Conservation (phyloP, 1,140 invertebrate species). For the Hylyphantes graminicola region DNA sequence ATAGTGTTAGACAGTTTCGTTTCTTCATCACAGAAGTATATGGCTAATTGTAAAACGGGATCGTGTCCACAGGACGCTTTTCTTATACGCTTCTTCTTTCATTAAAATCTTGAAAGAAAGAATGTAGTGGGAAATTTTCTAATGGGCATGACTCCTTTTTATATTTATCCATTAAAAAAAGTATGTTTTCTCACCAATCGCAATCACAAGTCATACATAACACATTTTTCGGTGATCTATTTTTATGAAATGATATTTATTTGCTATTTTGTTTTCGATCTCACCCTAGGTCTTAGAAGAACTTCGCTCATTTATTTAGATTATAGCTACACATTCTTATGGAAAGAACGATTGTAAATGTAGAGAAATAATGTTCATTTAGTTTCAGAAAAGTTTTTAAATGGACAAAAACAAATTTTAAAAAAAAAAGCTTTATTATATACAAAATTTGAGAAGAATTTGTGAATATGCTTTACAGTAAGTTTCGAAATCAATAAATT, state of each 20-base stretch:
- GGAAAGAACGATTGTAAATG: conserved; percentile 17
- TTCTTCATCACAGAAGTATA: conserved; percentile 55
- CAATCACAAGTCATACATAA: conserved; percentile 48
- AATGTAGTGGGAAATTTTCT: no score
- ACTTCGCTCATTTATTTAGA: conserved; percentile 55
- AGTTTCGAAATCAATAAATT: no score
- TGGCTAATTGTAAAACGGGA: not conserved
- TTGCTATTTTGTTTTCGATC: conserved; percentile 6
- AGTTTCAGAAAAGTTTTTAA: not conserved
- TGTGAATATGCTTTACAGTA: no score
- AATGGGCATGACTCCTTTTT: no score
- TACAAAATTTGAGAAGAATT: no score
- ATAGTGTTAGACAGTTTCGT: conserved; percentile 54
- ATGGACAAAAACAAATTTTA: no score
- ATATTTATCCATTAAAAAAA: no score
- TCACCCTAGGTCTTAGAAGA: conserved; percentile 46
- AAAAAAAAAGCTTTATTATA: no score
- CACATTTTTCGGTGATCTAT: conserved; percentile 58
- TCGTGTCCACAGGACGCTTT: no score
- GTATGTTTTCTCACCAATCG: conserved; percentile 38
- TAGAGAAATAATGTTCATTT: conserved; percentile 11
- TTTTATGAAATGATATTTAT: conserved; percentile 48
- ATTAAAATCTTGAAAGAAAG: no score
- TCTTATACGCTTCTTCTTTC: no score
- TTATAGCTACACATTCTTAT: conserved; percentile 30